Evolutionary conservation across 2,888 invertebrate species (phyloP), one percentile per base, ranked within the genome.

Genomic region (Argyra leucocephala): DNA sequence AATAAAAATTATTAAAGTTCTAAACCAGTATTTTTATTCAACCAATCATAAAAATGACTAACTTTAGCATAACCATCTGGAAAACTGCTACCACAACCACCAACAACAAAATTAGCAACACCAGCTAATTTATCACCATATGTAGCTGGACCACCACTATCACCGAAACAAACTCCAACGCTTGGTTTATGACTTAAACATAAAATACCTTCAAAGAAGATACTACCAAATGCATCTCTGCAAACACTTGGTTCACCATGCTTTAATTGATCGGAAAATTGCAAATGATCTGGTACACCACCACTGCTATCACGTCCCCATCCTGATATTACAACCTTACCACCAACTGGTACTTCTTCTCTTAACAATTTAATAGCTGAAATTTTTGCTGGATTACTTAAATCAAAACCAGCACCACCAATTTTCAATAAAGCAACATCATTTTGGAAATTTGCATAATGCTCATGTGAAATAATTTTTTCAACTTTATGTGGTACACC

Each of bases 141-240:
- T 36, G 74, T 70, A n/a, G 76, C 76, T n/a, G 78, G 78, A 12
- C 79, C 78, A 37, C 78, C 79, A 2, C 77, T 77, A 66, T 78
- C 78, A 12, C 77, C 78, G 26, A 72, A 71, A 62, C 79, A 78
- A 26, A 74, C 76, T 9, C 78, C 78, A 68, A 73, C 67, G 22
- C 69, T 67, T 2, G 18, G 24, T 1, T 31, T 37, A 65, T 73
- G 73, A 4, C 61, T 67, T 68, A 78, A 70, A 62, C 78, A 78
- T n/a, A 78, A 69, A 5, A 73, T 66, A 5, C 75, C 72, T 23
- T 69, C 67, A 6, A 73, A 68, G 15, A 18, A 22, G 21, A 74
- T 67, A 3, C 57, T 64, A 0, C 70, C 64, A 26, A 71, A 67
- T 1, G 69, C 67, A n/a, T 62, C 65, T 10, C 65, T 68, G 66